Conservation (phyloP, 2,888 invertebrate species). For the Tenthredo distinguenda region DNA sequence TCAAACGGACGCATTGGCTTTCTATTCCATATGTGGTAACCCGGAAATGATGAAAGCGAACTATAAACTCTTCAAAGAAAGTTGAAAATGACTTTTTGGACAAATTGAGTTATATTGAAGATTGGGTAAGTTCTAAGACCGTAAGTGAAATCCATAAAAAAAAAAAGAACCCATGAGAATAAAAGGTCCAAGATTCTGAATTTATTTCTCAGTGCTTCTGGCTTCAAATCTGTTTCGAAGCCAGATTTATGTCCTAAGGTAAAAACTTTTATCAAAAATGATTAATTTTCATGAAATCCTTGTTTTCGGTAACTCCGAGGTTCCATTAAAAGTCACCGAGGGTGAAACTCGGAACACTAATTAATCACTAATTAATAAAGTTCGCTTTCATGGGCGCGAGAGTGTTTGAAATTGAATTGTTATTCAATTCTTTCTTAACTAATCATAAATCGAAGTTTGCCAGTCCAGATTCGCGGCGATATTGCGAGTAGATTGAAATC, state of each 20-base stretch:
- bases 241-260: neutral
- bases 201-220: neutral
- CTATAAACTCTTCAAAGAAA: neutral
- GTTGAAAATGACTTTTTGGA: neutral
- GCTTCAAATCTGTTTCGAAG: neutral
- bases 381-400: neutral
- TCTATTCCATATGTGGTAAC: neutral
- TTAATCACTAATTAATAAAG: slow-evolving; percentile 14
- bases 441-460: slow-evolving; percentile 48
- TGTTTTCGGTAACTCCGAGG: neutral
- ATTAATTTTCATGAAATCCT: neutral
- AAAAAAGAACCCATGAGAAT: neutral
- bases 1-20: neutral
- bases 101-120: neutral
- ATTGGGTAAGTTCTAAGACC: too few species aligned
- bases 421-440: neutral
- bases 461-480: slow-evolving; percentile 55
- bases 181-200: neutral
- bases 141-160: neutral
- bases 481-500: slow-evolving; percentile 70
- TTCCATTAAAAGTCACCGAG: neutral
- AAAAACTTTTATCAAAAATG: neutral
- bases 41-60: slow-evolving; percentile 3
- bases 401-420: neutral
- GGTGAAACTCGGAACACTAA: neutral